Evolutionary conservation across 2,888 invertebrate species (phyloP), one percentile per base, ranked within the genome.

Genomic region (Artemia sinica): DNA sequence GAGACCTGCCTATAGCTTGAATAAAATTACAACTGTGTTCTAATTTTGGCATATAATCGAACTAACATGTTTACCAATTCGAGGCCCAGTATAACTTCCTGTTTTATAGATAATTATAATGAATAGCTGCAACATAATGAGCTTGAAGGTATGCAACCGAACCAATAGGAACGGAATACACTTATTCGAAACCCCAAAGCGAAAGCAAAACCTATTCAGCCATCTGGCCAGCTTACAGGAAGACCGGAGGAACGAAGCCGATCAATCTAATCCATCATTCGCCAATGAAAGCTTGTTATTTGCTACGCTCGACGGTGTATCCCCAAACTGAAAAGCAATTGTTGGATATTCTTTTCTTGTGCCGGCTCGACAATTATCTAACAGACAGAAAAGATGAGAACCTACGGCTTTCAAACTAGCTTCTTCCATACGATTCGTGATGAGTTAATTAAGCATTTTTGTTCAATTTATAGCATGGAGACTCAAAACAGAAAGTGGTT

Each of bases 41-140:
- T 28, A 28, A 28, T 28, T 28, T 28, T 28, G 28, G 28, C 28
- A 28, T 28, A 28, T 28, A 58, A 58, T 14, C 58, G 14, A 58
- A 58, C 18, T 58, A 14, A n/a, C 58, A 58, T 58, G 58, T 58
- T 58, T 58, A 18, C 18, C 58, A n/a, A 58, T 58, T 58, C 58
- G 58, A n/a, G 18, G 58, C 58, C 58, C 58, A 18, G 14, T 58
- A 10, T 18, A n/a, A 58, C 58, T 58, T 58, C 58, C 58, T 58
- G 58, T 58, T 58, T 58, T 58, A 58, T 58, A 58, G 58, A 58
- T 58, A 58, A 58, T 58, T 58, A 58, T 58, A 58, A 58, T 58
- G 58, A 58, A 58, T 58, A 58, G 58, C 58, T 58, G 14, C 58
- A 9, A 58, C 58, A 58, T 58, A 58, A 58, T 58, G 58, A 58